These are phyloP conservation scores for Griposia aprilina DNA, from an alignment of 2,888 invertebrate species.

Conservation along the genomic window DNA sequence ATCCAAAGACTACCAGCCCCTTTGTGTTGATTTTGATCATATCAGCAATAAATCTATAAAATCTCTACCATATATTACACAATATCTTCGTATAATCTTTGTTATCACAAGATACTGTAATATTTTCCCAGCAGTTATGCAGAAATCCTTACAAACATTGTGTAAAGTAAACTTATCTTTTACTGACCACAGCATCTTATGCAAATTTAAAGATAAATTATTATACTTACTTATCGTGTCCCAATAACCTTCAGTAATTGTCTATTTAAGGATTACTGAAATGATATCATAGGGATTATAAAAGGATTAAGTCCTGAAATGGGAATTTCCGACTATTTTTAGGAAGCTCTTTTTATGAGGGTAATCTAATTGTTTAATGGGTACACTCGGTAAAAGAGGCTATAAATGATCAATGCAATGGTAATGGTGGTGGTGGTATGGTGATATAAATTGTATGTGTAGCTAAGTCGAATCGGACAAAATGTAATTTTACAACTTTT, in stretches of 20 bases:
- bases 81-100: slow-evolving; percentile 45
- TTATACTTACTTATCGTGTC: slow-evolving; percentile 28
- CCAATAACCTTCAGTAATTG: slow-evolving; percentile 30
- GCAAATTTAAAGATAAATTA: slow-evolving; percentile 48
- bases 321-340: neutral
- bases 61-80: slow-evolving; percentile 35
- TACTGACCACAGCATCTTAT: slow-evolving; percentile 54
- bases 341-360: slow-evolving; percentile 3
- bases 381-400: neutral
- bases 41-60: slow-evolving; percentile 33
- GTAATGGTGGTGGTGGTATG: too few species aligned
- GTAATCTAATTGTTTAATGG: slow-evolving; percentile 10
- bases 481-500: neutral
- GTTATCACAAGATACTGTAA: slow-evolving; percentile 55
- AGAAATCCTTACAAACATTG: slow-evolving; percentile 57
- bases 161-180: slow-evolving; percentile 39
- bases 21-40: neutral
- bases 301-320: slow-evolving; percentile 9
- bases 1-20: neutral
- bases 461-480: neutral
- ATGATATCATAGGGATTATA: slow-evolving; percentile 13
- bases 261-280: slow-evolving; percentile 29
- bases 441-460: neutral
- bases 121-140: slow-evolving; percentile 51
- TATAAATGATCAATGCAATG: neutral